Percentiles rank a stretch among this genome's conserved stretches.
Evolutionary conservation across 2,888 invertebrate genomes (phyloP).

Genomic region (Diarsia rubi): DNA sequence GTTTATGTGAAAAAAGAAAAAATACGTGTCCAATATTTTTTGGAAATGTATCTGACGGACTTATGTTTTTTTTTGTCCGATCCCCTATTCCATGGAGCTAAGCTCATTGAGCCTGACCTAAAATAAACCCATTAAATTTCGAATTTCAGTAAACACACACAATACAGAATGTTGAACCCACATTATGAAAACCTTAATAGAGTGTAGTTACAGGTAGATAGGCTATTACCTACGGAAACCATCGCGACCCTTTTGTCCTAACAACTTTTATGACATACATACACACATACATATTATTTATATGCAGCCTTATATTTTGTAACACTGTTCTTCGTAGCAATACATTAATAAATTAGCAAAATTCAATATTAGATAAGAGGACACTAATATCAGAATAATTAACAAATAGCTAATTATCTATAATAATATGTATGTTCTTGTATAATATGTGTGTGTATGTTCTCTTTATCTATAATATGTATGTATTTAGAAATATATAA

Average conservation of each 20-base stretch:
- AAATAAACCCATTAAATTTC: conserved; percentile 13
- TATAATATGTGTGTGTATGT: too few relatives aligned
- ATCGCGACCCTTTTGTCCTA: conserved; percentile 40
- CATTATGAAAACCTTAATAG: conserved; percentile 30
- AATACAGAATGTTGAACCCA: conserved; percentile 14
- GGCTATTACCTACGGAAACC: conserved; percentile 35
- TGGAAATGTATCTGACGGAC: too few relatives aligned
- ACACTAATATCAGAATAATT: too few relatives aligned
- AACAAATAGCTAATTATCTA: too few relatives aligned
- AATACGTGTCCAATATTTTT: too few relatives aligned
- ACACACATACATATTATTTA: conserved; percentile 16
- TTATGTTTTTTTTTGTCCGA: too few relatives aligned
- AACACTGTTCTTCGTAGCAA: background rate
- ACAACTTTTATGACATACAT: conserved; percentile 28
- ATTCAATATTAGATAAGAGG: too few relatives aligned
- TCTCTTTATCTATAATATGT: too few relatives aligned
- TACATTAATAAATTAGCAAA: too few relatives aligned
- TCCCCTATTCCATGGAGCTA: background rate
- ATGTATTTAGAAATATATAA: too few relatives aligned
- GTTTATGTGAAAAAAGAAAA: too few relatives aligned
- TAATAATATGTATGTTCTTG: too few relatives aligned
- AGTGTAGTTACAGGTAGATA: conserved; percentile 34
- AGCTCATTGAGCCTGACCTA: background rate
- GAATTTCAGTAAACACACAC: conserved; percentile 17
- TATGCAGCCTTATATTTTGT: conserved; percentile 10